phyloP scores from a whole-genome alignment of 2,888 invertebrate genomes.

The Mactromeris polynyma region DNA sequence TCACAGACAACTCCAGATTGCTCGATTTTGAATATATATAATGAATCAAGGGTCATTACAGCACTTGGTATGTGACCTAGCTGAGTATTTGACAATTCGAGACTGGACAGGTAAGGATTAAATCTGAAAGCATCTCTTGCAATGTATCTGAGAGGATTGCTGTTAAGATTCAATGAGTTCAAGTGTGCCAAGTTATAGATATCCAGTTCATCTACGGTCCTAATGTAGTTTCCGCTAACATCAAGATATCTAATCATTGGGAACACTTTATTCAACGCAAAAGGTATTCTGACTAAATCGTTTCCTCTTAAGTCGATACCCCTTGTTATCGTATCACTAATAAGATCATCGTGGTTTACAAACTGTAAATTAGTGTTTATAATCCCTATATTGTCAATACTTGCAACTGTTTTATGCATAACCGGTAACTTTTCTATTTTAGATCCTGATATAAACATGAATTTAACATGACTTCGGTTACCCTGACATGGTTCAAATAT shows the following conservation, averaged over 20 bases:
- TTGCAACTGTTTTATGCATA: background rate
- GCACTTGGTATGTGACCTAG: constrained; percentile 22
- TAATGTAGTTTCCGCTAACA: background rate
- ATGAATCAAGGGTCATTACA: background rate
- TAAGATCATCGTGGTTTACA: background rate
- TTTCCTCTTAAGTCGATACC: background rate
- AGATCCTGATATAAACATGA: background rate
- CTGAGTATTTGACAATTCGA: constrained; percentile 9
- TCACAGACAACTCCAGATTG: background rate
- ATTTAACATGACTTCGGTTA: background rate
- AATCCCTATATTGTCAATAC: background rate
- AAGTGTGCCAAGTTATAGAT: constrained; percentile 17
- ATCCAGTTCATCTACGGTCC: constrained; percentile 15
- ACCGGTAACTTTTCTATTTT: constrained; percentile 2
- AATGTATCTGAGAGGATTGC: constrained; percentile 22
- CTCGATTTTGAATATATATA: constrained; percentile 1
- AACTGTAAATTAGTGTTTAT: background rate
- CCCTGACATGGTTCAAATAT: background rate
- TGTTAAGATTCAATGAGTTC: background rate
- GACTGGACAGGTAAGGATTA: background rate
- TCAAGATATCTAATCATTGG: background rate
- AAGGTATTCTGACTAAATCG: constrained; percentile 14
- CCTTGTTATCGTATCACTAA: background rate
- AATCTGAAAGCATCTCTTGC: background rate
- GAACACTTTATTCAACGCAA: background rate